Conservation (phyloP, 2,888 invertebrate species). For the Thecocarcelia acutangulata region DNA sequence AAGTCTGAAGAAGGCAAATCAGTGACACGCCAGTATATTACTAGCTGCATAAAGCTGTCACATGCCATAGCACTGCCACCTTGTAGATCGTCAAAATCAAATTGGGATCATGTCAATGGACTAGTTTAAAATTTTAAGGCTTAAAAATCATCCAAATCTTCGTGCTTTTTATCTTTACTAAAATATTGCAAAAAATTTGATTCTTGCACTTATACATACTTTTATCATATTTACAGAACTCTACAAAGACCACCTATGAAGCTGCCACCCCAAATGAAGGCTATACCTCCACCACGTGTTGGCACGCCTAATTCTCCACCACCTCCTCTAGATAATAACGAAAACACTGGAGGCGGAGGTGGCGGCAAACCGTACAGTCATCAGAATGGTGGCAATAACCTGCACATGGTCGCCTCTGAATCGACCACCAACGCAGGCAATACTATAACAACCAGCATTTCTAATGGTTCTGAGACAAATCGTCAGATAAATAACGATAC, state of each 20-base stretch:
- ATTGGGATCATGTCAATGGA: no score
- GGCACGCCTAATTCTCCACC: slow-evolving; percentile 78
- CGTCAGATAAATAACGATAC: slow-evolving; percentile 73
- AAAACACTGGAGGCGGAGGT: slow-evolving; percentile 29
- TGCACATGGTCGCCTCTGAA: slow-evolving; percentile 54
- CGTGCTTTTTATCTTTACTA: no score
- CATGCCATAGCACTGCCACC: no score
- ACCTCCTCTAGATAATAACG: slow-evolving; percentile 63
- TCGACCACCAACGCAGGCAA: slow-evolving; percentile 54
- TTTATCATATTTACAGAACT: slow-evolving; percentile 73
- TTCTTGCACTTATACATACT: no score
- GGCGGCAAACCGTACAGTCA: slow-evolving; percentile 58
- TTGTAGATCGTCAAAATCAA: no score
- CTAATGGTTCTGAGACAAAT: slow-evolving; percentile 54
- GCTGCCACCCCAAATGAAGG: slow-evolving; percentile 81
- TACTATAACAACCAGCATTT: slow-evolving; percentile 54
- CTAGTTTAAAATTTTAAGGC: no score
- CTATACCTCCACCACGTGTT: slow-evolving; percentile 81
- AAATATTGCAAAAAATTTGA: no score
- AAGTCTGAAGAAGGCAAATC: no score
- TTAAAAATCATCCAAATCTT: no score
- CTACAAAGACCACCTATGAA: slow-evolving; percentile 81
- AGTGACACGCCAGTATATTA: no score
- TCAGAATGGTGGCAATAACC: slow-evolving; percentile 68
- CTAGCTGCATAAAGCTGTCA: no score